Percentiles rank a stretch among this genome's conserved stretches.
Conservation (phyloP, 2,888 invertebrate genomes). For the Thecocarcelia acutangulata region DNA sequence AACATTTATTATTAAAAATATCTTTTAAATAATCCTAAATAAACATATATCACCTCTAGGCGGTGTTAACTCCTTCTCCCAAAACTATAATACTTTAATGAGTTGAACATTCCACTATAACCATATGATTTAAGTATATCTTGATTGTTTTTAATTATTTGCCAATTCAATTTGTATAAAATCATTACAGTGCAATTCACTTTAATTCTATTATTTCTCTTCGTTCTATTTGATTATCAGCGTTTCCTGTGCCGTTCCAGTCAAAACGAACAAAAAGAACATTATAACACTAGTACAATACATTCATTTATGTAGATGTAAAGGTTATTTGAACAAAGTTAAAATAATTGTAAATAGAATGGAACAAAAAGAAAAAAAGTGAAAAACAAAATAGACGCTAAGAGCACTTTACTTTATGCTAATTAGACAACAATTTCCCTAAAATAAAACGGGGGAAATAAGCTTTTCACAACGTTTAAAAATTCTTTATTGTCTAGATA, state of each 20-base stretch:
- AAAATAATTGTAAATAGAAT: constrained; percentile 41
- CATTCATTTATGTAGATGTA: constrained; percentile 3
- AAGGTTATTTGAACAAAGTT: constrained; percentile 46
- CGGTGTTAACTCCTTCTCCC: background rate
- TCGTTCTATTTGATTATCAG: constrained; percentile 54
- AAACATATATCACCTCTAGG: no score
- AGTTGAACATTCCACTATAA: constrained; percentile 25
- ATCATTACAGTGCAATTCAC: constrained; percentile 54
- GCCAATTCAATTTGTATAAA: constrained; percentile 64
- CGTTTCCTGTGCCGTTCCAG: constrained; percentile 40
- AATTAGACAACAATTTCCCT: constrained; percentile 59
- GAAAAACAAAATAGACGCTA: background rate
- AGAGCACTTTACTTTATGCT: constrained; percentile 63
- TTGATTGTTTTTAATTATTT: constrained; percentile 68
- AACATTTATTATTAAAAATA: no score
- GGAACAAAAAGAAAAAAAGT: background rate
- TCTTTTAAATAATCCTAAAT: no score
- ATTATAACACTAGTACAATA: background rate
- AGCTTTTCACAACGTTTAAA: constrained; percentile 13
- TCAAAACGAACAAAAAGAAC: constrained; percentile 15
- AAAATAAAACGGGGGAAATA: background rate
- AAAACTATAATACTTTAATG: background rate
- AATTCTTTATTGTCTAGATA: constrained; percentile 1
- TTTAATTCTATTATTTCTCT: constrained; percentile 60
- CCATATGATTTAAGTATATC: constrained; percentile 62